Evolutionary conservation across 1,140 invertebrate species (phyloP).

Genomic region (Apis laboriosa): DNA sequence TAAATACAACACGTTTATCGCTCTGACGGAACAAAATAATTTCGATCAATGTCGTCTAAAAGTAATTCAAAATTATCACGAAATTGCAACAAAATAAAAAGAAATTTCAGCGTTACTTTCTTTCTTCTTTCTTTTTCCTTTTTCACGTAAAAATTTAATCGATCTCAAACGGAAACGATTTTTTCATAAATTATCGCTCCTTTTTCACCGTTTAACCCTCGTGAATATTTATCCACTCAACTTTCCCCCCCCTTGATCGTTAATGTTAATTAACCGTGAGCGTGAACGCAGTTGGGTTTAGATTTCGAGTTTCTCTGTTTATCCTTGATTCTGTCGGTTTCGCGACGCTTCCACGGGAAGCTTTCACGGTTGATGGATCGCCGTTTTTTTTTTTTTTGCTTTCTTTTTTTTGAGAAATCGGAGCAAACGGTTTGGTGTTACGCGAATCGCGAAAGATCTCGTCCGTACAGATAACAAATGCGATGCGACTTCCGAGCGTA

Average conservation of each 20-base stretch:
- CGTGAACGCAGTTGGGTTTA: neutral
- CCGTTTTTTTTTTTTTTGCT: neutral
- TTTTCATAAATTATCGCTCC: neutral
- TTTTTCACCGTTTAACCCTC: neutral
- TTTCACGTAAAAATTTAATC: neutral
- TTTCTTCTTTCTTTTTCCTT: neutral
- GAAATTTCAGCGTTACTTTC: neutral
- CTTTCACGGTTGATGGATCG: neutral
- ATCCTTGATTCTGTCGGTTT: slow-evolving; percentile 5
- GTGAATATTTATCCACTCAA: neutral
- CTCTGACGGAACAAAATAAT: neutral
- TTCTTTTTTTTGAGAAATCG: neutral
- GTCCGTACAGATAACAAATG: slow-evolving; percentile 45
- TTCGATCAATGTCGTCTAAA: neutral
- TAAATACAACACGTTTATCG: slow-evolving; percentile 19
- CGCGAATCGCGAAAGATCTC: slow-evolving; percentile 23
- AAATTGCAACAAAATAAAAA: neutral
- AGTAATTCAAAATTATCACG: neutral
- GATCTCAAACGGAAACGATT: neutral
- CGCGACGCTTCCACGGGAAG: neutral
- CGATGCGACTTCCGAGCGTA: slow-evolving; percentile 20
- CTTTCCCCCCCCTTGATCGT: neutral
- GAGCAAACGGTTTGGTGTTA: slow-evolving; percentile 11
- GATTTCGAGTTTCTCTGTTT: neutral
- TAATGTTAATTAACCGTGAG: slow-evolving; percentile 14